These are phyloP conservation scores for Aselliscus stoliczkanus DNA, from an alignment of 2,797 vertebrate genomes.

Conservation along the genomic window DNA sequence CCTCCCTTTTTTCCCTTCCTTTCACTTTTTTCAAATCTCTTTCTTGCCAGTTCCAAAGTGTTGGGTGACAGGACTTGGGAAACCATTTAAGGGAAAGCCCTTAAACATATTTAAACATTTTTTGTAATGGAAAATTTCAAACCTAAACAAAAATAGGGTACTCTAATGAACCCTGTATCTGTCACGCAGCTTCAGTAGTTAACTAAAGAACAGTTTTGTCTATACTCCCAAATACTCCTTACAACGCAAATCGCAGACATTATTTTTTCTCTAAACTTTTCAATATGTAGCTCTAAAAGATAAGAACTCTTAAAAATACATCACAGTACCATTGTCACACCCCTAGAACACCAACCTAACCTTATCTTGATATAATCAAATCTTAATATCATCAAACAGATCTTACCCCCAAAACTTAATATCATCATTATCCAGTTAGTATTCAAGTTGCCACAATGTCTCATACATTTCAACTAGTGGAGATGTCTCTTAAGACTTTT, in stretches of 20 bases:
- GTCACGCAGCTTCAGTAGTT: neutral
- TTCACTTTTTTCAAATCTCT: neutral
- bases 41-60: neutral
- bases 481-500: neutral
- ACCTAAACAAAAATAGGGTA: neutral
- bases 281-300: neutral
- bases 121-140: neutral
- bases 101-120: neutral
- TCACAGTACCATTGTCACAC: neutral
- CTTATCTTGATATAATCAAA: neutral
- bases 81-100: neutral
- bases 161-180: neutral
- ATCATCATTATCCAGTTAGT: neutral
- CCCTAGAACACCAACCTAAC: neutral
- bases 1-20: neutral
- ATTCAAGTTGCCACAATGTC: neutral
- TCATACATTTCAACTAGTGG: neutral
- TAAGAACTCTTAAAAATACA: conserved; percentile 5
- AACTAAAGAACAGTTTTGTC: neutral
- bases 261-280: conserved; percentile 21
- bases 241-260: neutral
- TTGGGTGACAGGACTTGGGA: neutral
- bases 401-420: neutral
- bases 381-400: neutral
- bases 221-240: neutral